Evolutionary conservation across 2,888 invertebrate genomes (phyloP), one percentile per base, ranked within the genome.

Genomic region (Portevinia maculata): DNA sequence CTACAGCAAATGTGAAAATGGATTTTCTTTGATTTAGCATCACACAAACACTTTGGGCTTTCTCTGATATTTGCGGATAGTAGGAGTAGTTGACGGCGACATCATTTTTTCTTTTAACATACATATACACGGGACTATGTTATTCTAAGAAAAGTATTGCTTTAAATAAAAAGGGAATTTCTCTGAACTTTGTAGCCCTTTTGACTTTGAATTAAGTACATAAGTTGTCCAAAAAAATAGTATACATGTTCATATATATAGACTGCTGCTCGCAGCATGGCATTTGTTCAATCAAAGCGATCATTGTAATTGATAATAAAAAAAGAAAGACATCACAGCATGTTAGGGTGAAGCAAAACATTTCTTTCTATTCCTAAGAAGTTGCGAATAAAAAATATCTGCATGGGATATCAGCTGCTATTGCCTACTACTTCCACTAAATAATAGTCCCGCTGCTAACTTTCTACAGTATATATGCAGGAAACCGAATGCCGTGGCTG

Each of bases 281-380:
- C 44, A 71, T 59, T 78, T 71, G 41, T 73, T 78, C 67, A 67
- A 83, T 67, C 75, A 71, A 50, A 62, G 60, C 39, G 76, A 76
- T 83, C 83, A 78, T 57, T 73, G 71, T 83, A 73, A 71, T 64
- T 83, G 78, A 73, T 83, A 83, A 78, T 71, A 76, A 76, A 41
- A 30, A 19, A 19, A 59, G 28, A 30, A 53, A 50, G 39, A 65
- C 57, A 73, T 78, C 78, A 78, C 83, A 83, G 83, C 71, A 78
- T 73, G 78, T 62, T 53, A 11, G 39, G 34, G 34, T 37, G 37
- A 57, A 41, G 67, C 64, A 55, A 9, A 62, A 28, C 17, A 55
- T 37, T 60, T 50, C 67, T 50, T 52, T 53, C 34, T 28, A 24
- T 59, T 59, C 48, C 48, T 8, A 52, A 67, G 30, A 55, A 65